Base-by-base conservation (phyloP, 2,113 vertebrate species). In the Laticauda colubrina region DNA sequence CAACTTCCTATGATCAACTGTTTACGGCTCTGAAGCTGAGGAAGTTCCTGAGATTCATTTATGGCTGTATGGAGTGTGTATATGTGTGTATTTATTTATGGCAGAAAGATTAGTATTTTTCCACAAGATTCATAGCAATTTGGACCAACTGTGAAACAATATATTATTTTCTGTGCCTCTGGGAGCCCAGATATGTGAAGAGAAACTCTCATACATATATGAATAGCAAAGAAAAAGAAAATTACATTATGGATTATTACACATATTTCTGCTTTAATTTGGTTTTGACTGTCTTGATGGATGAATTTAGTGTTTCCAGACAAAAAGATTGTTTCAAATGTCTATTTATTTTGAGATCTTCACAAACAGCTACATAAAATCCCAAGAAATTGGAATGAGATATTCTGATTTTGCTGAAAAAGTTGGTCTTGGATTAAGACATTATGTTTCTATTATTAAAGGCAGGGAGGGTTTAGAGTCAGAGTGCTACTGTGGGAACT, bases 401-500 rank as follows among this genome's bases (percentile, higher is more conserved):
- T 87, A 87, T 3, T 85, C 92, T 56, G 94, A 51, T 18, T 57
- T 24, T 86, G 0, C 0, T 15, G 57, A 92, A 88, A 93, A 95
- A 93, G 89, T 39, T 56, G 12, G 8, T n/a, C 5, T 88, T 51
- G 34, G 45, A 81, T 91, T 34, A 88, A 48, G 94, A 5, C 86
- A 0, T 0, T 85, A 34, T 61, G 12, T 90, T 87, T 90, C 94
- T 94, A 54, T 94, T 95, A 89, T 91, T 94, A 91, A 89, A 94
- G 56, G 90, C 87, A 81, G 89, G 93, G 45, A 81, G 89, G 93
- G 45, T 21, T 94, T 94, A 89, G 86, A 94, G 90, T 94, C 91
- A 95, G 86, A 95, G 88, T 4, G 1, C 21, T 92, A 94, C 93
- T 95, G 53, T 92, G 92, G 21, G 85, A 45, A 51, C 93, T 81